Base-by-base conservation (phyloP, 2,113 vertebrate genomes). In the Electrona antarctica region DNA sequence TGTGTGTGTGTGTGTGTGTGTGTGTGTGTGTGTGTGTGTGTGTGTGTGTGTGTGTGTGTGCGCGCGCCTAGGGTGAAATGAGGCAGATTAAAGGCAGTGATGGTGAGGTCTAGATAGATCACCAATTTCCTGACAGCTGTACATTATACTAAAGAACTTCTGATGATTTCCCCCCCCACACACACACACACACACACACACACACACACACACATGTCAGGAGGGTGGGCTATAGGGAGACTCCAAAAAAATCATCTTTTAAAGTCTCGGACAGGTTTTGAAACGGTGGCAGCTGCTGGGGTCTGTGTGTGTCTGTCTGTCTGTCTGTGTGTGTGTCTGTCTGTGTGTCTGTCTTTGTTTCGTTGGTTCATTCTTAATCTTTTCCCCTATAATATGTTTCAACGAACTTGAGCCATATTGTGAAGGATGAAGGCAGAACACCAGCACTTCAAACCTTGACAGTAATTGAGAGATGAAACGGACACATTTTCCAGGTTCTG, bases 141-240 rank as follows among this genome's bases (percentile, higher is more conserved):
- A 98, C 96, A 98, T 97, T 97, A 97, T 97, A 97, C 95, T 92
- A 94, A 96, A 96, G 94, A 96, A 96, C 91, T 95, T 94, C 95
- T 95, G 94, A 96, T 95, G 96, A 97, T 78, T 73, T 76, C 69
- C 93, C 93, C 83, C 79, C 70, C 87, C 92, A 96, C 94, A 96
- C 96, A 96, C 88, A 92, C 95, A 97, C 94, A 94, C 93, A 94
- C 92, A 96, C 94, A 96, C 96, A 96, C 88, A 92, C 95, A 87
- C 92, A 96, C 94, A 96, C 96, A 96, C 88, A 92, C 95, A 97
- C 94, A 94, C 93, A 94, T 70, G 88, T 95, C 91, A 92, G 87
- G 94, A 94, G 93, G 88, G 93, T 70, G 67, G 94, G 93, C 94
- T 94, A 94, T 92, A 91, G 92, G 86, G 21, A 21, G 21, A 95